Evolutionary conservation across 2,888 invertebrate genomes (phyloP), one percentile per base, ranked within the genome.

Genomic region (Andrena camellia): DNA sequence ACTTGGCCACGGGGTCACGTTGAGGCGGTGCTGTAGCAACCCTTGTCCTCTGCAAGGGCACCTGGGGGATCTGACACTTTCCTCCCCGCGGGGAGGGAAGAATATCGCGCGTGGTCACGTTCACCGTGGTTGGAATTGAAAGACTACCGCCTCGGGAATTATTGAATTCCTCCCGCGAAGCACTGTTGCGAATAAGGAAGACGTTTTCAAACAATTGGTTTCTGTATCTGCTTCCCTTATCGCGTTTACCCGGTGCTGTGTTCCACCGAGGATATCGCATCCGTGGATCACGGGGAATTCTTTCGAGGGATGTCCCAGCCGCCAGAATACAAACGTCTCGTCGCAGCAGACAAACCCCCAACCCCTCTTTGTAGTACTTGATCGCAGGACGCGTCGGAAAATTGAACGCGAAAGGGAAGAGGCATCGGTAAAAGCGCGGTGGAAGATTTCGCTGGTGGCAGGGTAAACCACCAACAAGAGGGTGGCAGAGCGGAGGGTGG

Each of bases 371-470:
- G 50, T 60, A 29, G 31, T 8, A n/a, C 17, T 33, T 57, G 48
- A 64, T 62, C 48, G 63, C 13, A 23, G 10, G 29, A 54, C 69
- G 50, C 48, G 60, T 29, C 20, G 7, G 72, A 48, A 33, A 66
- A 78, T 78, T 33, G 54, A 64, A 54, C 62, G 50, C 0, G 8
- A 7, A 54, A 23, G 69, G 42, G 59, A 60, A 23, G 31, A 64
- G 64, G 42, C 31, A 64, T 17, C 31, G 63, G 84, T 89, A 87
- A 85, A 90, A 88, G 91, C 90, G 89, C 85, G 76, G 35, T 71
- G 52, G 69, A 78, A 83, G 82, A 76, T 74, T 72, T 69, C 60
- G 76, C 64, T 63, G 70, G 74, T 70, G 71, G 35, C 52, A 33
- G 66, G 69, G 83, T 42, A 60, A 42, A 57, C 17, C 29, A 48